Evolutionary conservation across 2,888 invertebrate species (phyloP).

Genomic region (Nebria brevicollis): DNA sequence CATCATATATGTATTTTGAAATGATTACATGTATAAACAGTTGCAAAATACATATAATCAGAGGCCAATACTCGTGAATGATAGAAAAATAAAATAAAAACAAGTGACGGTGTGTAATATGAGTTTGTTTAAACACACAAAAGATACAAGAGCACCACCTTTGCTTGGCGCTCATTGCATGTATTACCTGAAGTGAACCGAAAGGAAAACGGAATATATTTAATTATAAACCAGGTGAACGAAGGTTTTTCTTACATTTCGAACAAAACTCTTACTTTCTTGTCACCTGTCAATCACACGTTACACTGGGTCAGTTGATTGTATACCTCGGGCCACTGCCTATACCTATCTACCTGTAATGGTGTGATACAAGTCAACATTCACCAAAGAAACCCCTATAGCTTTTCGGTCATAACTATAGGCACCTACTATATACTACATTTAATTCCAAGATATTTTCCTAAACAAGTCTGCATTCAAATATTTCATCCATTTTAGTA

Average conservation of each 20-base stretch:
- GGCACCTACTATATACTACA: background rate
- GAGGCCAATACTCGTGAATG: no score
- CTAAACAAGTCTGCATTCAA: background rate
- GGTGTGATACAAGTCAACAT: slow-evolving; percentile 12
- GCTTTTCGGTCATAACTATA: background rate
- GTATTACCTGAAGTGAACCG: slow-evolving; percentile 5
- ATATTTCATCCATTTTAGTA: no score
- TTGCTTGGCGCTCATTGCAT: background rate
- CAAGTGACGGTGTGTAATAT: background rate
- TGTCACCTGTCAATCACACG: slow-evolving; percentile 44
- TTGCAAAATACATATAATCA: no score
- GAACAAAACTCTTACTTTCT: slow-evolving; percentile 43
- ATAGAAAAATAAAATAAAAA: no score
- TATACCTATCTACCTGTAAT: slow-evolving; percentile 4
- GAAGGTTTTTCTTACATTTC: slow-evolving; percentile 36
- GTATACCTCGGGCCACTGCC: slow-evolving; percentile 16
- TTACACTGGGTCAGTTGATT: slow-evolving; percentile 27
- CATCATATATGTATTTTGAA: no score
- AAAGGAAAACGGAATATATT: slow-evolving; percentile 33
- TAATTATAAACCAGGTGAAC: slow-evolving; percentile 32
- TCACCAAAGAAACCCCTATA: background rate
- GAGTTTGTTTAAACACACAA: slow-evolving; percentile 14
- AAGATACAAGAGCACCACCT: background rate
- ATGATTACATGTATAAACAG: no score
- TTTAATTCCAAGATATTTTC: background rate